Conservation (phyloP, 2,797 vertebrate species). For the Eidolon dupreanum region DNA sequence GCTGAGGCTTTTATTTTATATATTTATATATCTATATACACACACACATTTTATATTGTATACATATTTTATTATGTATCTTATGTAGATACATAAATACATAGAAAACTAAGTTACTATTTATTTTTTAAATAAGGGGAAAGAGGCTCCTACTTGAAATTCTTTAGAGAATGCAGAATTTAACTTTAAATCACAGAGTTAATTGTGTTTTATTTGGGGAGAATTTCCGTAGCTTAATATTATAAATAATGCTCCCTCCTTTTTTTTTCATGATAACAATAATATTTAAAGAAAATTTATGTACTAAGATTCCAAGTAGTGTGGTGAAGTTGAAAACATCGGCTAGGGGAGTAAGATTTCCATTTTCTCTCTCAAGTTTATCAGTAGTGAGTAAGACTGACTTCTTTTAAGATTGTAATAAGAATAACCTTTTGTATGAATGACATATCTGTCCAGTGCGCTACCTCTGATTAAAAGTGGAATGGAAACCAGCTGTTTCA, state of each 20-base stretch:
- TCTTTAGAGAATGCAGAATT: constrained; percentile 23
- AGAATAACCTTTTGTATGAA: not conserved
- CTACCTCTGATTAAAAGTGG: not conserved
- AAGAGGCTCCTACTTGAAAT: constrained; percentile 31
- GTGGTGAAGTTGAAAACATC: not conserved
- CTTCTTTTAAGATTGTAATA: constrained; percentile 37
- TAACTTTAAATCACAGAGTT: constrained; percentile 55
- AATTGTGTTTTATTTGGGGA: constrained; percentile 28
- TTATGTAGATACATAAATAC: not conserved
- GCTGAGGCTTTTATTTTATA: too few relatives aligned
- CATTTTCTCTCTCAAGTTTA: not conserved
- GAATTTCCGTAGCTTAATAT: not conserved
- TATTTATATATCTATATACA: too few relatives aligned
- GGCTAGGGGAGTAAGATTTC: not conserved
- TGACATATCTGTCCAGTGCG: not conserved
- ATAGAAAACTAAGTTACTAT: not conserved
- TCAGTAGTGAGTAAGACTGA: not conserved
- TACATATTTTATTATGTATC: not conserved
- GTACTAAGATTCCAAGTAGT: not conserved
- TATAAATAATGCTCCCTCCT: not conserved
- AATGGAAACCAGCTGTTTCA: not conserved
- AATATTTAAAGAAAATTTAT: constrained; percentile 27
- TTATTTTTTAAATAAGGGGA: constrained; percentile 21
- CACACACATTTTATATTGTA: too few relatives aligned
- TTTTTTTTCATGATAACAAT: constrained; percentile 1